Percentiles rank a stretch among this genome's conserved stretches.
Conservation (phyloP, 2,888 invertebrate genomes). For the Sphecodes monilicornis region DNA sequence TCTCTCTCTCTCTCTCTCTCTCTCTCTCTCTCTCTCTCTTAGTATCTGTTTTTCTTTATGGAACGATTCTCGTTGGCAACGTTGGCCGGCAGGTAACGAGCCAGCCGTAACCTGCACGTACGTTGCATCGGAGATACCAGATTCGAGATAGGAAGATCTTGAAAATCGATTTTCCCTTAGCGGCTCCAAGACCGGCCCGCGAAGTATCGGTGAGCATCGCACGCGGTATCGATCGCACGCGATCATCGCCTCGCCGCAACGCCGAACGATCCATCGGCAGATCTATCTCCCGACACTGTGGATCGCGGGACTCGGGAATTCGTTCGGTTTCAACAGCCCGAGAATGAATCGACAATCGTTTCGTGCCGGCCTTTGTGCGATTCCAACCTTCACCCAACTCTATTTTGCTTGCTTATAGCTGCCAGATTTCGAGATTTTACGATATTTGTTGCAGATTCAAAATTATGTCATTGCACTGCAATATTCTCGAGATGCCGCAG, state of each 20-base stretch:
- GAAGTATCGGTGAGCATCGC: slow-evolving; percentile 23
- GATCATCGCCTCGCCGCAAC: slow-evolving; percentile 48
- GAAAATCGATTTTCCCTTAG: slow-evolving; percentile 72
- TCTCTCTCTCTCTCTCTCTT: not conserved
- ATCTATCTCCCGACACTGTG: slow-evolving; percentile 27
- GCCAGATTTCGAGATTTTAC: not conserved
- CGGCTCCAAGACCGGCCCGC: slow-evolving; percentile 50
- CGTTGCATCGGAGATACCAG: slow-evolving; percentile 62
- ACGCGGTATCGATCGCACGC: slow-evolving; percentile 60
- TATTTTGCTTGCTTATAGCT: not conserved
- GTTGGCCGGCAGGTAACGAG: slow-evolving; percentile 60
- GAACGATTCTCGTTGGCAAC: slow-evolving; percentile 23
- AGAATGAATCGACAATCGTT: not conserved
- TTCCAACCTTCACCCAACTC: not conserved
- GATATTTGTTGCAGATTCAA: not conserved
- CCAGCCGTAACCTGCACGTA: slow-evolving; percentile 55
- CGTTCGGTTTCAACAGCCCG: slow-evolving; percentile 15
- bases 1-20: not conserved
- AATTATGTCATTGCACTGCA: not conserved
- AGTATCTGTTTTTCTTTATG: not conserved
- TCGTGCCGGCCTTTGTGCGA: not conserved
- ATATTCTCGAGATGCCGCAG: not conserved
- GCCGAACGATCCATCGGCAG: slow-evolving; percentile 32
- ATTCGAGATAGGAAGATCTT: slow-evolving; percentile 72
- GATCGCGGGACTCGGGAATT: slow-evolving; percentile 2